A percentile compares a stretch with the other conserved stretches of the same genome.
These are phyloP conservation scores for Ophion obscuratus DNA, from an alignment of 2,888 invertebrate species.

Conservation along the genomic window DNA sequence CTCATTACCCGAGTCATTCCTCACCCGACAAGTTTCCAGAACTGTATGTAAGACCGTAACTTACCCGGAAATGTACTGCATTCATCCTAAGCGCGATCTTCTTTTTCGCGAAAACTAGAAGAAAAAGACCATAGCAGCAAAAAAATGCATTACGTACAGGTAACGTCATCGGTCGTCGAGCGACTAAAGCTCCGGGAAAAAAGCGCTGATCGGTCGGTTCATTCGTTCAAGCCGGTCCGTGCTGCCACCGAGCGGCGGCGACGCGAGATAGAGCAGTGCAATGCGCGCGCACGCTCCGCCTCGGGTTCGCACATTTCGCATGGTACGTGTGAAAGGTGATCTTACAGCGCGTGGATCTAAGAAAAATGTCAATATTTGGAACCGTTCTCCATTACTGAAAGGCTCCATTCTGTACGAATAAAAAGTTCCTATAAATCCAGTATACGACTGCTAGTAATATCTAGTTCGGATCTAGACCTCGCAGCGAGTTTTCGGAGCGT, in stretches of 20 bases:
- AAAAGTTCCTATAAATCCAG: background rate
- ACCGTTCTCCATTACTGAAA: background rate
- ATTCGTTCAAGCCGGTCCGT: background rate
- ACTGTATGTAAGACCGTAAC: too few species aligned
- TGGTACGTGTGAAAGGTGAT: background rate
- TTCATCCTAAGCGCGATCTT: background rate
- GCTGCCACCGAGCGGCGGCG: background rate
- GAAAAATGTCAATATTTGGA: background rate
- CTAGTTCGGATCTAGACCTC: background rate
- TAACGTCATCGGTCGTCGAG: constrained; percentile 3
- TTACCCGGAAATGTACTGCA: background rate
- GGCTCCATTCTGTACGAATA: background rate
- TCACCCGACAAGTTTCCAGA: too few species aligned
- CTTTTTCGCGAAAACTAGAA: too few species aligned
- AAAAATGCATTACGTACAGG: background rate
- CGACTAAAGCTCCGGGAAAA: background rate
- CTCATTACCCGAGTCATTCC: too few species aligned
- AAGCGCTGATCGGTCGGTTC: background rate
- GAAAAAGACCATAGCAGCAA: too few species aligned
- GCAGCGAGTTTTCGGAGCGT: background rate
- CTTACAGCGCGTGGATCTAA: background rate
- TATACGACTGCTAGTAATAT: background rate
- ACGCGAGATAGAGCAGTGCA: background rate
- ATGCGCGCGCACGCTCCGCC: constrained; percentile 3
- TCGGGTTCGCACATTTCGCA: background rate